Evolutionary conservation across 1,140 invertebrate species (phyloP).

Genomic region (Drosophila pandora): DNA sequence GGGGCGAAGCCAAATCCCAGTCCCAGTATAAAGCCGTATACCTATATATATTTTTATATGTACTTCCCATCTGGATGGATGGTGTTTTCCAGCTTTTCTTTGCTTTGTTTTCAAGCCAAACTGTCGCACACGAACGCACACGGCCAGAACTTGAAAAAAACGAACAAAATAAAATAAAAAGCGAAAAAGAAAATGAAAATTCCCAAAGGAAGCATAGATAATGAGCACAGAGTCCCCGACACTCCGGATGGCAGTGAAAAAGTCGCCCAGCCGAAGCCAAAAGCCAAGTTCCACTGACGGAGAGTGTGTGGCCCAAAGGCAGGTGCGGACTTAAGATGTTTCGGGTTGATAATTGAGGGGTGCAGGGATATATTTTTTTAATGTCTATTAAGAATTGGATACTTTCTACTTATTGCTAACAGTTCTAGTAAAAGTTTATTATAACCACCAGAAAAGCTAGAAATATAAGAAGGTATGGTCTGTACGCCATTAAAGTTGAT

Average conservation of each 20-base stretch:
- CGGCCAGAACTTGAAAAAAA: conserved; percentile 40
- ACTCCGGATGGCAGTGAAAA: conserved; percentile 49
- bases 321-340: conserved; percentile 15
- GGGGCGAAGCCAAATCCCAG: conserved; percentile 16
- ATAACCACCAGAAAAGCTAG: too few relatives aligned
- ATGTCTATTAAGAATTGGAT: too few relatives aligned
- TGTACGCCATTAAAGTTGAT: too few relatives aligned
- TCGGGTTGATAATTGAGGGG: neutral
- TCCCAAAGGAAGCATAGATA: conserved; percentile 82
- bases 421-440: too few relatives aligned
- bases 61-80: conserved; percentile 28
- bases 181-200: conserved; percentile 77
- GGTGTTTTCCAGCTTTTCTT: conserved; percentile 28
- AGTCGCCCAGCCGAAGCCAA: conserved; percentile 52
- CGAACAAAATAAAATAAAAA: conserved; percentile 5
- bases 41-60: conserved; percentile 12
- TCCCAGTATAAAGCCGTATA: neutral
- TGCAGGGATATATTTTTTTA: neutral
- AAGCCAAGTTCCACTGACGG: conserved; percentile 23
- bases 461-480: too few relatives aligned
- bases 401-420: too few relatives aligned
- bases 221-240: conserved; percentile 57
- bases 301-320: conserved; percentile 38
- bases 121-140: conserved; percentile 79
- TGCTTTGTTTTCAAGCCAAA: conserved; percentile 34